Evolutionary conservation across 2,113 vertebrate species (phyloP), one percentile per base, ranked within the genome.

Genomic region (Holacanthus passer): DNA sequence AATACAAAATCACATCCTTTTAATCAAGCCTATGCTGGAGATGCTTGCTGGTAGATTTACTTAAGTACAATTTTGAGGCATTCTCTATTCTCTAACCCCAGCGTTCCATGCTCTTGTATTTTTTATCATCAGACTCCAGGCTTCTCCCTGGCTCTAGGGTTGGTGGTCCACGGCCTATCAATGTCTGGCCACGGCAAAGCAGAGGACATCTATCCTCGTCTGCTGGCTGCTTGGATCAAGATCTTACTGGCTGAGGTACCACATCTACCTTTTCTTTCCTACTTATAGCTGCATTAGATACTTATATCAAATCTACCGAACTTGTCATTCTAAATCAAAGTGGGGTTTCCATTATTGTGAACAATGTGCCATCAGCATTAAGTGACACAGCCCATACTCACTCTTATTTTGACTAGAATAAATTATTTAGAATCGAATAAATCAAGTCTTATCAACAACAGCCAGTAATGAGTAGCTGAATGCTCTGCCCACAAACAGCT

Each of bases 61-160:
- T 55, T 17, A 27, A 55, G 12, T 43, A 10, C 7, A 29, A 47
- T 32, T 50, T 35, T 60, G 10, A 43, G 31, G 31, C 9, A 10
- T 39, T 41, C 5, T 31, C 14, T 27, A 0, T 0, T 17, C 7
- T 66, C 13, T 47, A 9, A 58, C 29, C 13, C 14, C 39, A 0
- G 7, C n/a, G n/a, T 13, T 52, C 8, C 24, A 16, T 58, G 37
- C 32, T 50, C 45, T 7, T 72, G 16, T 68, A 1, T 1, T 58
- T 48, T 32, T 31, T 52, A 0, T 65, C 14, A 5, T 43, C 53
- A 99, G 98, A 97, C 96, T n/a, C 94, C 97, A 7, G 95, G 98
- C 41, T 97, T 99, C 91, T 96, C 97, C n/a, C 87, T 99, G 91
- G 96, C 98, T 1, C 92, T 99, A 0, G 98, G 98, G 31, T 88